These are phyloP conservation scores for Cephus sareptanus DNA, from an alignment of 2,888 invertebrate genomes.

Conservation along the genomic window DNA sequence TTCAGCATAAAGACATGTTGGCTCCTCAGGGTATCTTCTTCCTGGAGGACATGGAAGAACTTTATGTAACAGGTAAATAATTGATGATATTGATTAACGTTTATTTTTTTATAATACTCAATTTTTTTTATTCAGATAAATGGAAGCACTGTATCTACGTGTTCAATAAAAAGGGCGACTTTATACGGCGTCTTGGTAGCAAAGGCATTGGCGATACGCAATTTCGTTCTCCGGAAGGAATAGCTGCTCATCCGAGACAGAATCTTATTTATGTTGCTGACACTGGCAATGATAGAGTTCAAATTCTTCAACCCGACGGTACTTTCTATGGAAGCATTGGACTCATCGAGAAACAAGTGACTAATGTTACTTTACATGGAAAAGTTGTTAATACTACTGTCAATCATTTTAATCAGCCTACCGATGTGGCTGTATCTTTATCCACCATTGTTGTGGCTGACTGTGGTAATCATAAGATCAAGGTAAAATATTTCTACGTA, in stretches of 20 bases:
- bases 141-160: constrained; percentile 79
- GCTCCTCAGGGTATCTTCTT: constrained; percentile 75
- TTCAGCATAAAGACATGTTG: constrained; percentile 71
- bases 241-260: constrained; percentile 70
- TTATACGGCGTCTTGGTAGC: constrained; percentile 72
- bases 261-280: constrained; percentile 78
- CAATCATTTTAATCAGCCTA: constrained; percentile 77
- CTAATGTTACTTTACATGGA: constrained; percentile 55
- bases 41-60: constrained; percentile 69
- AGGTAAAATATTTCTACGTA: constrained; percentile 51
- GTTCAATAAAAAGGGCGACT: constrained; percentile 74
- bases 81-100: background rate
- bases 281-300: constrained; percentile 80
- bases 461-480: constrained; percentile 78
- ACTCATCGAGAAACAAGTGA: constrained; percentile 41
- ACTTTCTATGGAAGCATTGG: constrained; percentile 36
- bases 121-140: constrained; percentile 68
- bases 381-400: constrained; percentile 42
- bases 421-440: constrained; percentile 74
- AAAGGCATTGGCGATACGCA: constrained; percentile 74
- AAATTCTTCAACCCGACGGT: constrained; percentile 70
- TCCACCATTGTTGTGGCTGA: constrained; percentile 74
- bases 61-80: constrained; percentile 71
- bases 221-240: constrained; percentile 80
- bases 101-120: background rate